Evolutionary conservation across 1,140 invertebrate genomes (phyloP), one percentile per base, ranked within the genome.

Genomic region (Asbolus verrucosus): DNA sequence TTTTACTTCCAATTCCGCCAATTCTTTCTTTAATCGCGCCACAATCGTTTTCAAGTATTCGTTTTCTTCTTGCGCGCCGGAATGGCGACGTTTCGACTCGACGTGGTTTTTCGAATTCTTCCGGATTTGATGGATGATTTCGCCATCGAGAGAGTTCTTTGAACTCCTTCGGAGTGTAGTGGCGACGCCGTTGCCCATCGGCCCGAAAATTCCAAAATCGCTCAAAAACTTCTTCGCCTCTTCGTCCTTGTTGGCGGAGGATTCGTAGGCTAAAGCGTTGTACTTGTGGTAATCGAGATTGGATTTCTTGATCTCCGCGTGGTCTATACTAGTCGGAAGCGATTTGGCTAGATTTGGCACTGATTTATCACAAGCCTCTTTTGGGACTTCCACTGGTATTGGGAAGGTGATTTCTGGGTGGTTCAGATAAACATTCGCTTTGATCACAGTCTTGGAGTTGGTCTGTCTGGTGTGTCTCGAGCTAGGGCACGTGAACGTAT

Each of bases 111-210:
- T 75, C 67, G 77, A 77, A 70, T 76, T 72, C 71, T 75, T 74
- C 70, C 71, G 61, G 6, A 75, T 75, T 13, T 71, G 69, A 21
- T 71, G 68, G 3, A 73, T 43, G 6, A 50, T 67, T 8, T 69
- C 71, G 6, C 60, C 72, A 6, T 75, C 72, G 15, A 66, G 11
- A 2, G 73, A 73, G 13, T 3, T 66, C 6, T 65, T 50, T 0
- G 76, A 77, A 6, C 33, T 74, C 19, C 69, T 73, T 6, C 71
- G 54, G 6, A 75, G 67, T 15, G 30, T 67, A 1, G 72, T 67
- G 5, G 71, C 39, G 0, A 78, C 70, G 3, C 77, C 80, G 77
- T 81, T 81, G n/a, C 80, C 80, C 81, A 82, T 82, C 27, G 77
- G 77, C 13, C 70, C 72, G 67, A 80, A 73, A 14, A 79, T 75